Percentiles rank a stretch among this genome's conserved stretches.
Evolutionary conservation across 2,797 vertebrate genomes (phyloP).

Genomic region (Sarcophilus harrisii): DNA sequence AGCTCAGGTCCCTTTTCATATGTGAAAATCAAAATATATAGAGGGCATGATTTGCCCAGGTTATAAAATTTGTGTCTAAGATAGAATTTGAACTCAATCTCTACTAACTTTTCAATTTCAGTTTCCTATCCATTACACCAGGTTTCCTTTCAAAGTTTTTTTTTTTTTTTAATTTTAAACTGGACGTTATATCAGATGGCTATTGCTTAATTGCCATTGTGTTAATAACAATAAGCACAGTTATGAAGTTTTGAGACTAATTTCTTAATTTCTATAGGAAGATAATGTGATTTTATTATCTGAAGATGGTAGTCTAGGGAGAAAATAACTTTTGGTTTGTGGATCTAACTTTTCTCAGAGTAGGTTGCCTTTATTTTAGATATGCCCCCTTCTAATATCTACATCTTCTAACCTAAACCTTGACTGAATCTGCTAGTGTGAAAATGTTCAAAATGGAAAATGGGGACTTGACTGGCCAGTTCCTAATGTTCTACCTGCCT

Average conservation of each 20-base stretch:
- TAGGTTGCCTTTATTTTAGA: background rate
- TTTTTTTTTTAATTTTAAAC: no score
- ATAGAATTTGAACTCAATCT: background rate
- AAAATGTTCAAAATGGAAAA: background rate
- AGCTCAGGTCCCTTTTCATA: background rate
- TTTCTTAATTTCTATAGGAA: background rate
- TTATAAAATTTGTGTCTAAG: background rate
- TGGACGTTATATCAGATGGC: background rate
- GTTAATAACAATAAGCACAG: background rate
- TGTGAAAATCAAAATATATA: background rate
- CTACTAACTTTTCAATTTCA: background rate
- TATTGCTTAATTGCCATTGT: conserved; percentile 18
- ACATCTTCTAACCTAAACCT: background rate
- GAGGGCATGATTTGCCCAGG: background rate
- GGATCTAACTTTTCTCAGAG: background rate
- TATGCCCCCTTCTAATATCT: background rate
- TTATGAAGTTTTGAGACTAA: background rate
- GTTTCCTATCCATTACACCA: background rate
- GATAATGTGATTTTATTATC: background rate
- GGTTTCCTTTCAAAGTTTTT: background rate
- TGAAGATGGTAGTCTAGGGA: background rate
- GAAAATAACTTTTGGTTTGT: background rate
- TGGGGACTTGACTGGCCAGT: background rate
- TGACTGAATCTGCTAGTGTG: background rate
- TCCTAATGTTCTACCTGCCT: background rate